Evolutionary conservation across 2,113 vertebrate genomes (phyloP), one percentile per base, ranked within the genome.

Genomic region (Percina caprodes): DNA sequence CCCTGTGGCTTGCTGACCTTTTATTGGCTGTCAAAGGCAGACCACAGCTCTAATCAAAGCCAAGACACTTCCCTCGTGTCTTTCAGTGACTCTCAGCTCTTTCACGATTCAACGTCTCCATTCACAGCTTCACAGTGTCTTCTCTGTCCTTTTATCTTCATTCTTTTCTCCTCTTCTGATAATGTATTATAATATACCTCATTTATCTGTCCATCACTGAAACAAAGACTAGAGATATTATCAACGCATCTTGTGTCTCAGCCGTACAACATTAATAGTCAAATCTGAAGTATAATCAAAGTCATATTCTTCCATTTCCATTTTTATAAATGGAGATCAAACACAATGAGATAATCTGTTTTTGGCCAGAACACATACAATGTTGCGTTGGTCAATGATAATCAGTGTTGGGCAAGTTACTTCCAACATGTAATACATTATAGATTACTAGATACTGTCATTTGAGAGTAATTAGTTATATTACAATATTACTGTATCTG

Each of bases 1-100:
- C 83, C 78, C 84, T 0, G 58, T 78, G 81, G 91, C 62, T 89
- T 60, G 60, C 48, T 88, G 84, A 90, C 90, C 90, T 92, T 92
- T 91, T 89, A 80, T 16, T 15, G 52, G 59, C 74, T 81, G 80
- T 90, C 87, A 83, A 73, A 49, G 39, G n/a, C 24, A 46, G 35
- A 80, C 45, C 60, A 61, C 26, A 55, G 52, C 68, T 65, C 10
- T 77, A 84, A 90, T 90, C 79, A 84, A 79, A 56, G 72, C 39
- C 5, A 5, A 59, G 56, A 56, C 42, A 6, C 54, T 59, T 82
- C 60, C n/a, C 51, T 83, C 15, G 51, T 39, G 68, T 75, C 68
- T 26, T 72, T n/a, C 58, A 61, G 35, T 82, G 45, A 26, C 19
- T 48, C 56, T 33, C 35, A 26, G n/a, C 13, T 85, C 48, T 80